Percentiles rank a stretch among this genome's conserved stretches.
These are phyloP conservation scores for Rafetus swinhoei DNA, from an alignment of 2,113 vertebrate genomes.

Conservation along the genomic window DNA sequence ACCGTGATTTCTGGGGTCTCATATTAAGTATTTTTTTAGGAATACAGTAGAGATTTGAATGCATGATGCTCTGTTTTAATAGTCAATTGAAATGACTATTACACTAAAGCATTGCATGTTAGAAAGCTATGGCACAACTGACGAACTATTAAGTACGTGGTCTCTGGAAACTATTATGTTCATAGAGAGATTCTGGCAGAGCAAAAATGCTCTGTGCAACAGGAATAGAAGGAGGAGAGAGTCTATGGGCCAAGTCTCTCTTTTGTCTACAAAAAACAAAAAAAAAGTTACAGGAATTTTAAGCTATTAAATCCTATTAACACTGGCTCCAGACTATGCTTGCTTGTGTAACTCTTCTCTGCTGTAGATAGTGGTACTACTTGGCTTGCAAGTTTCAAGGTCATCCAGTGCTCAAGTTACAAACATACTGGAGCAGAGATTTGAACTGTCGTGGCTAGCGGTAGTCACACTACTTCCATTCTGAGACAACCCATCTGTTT, in stretches of 20 bases:
- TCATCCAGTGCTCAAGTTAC: slow-evolving; percentile 5
- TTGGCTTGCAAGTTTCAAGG: slow-evolving; percentile 38
- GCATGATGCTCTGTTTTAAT: slow-evolving; percentile 66
- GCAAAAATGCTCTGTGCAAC: neutral
- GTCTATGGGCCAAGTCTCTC: neutral
- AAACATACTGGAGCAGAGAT: neutral
- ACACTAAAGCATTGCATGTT: slow-evolving; percentile 61
- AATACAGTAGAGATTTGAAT: slow-evolving; percentile 56
- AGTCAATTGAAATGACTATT: slow-evolving; percentile 69
- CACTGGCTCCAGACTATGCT: neutral
- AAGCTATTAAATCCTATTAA: neutral
- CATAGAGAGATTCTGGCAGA: slow-evolving; percentile 38
- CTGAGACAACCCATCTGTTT: slow-evolving; percentile 33
- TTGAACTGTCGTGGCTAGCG: neutral
- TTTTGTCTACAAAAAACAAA: neutral
- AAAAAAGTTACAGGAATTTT: neutral
- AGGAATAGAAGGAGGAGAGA: neutral
- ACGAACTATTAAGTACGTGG: slow-evolving; percentile 52
- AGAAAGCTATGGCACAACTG: slow-evolving; percentile 55
- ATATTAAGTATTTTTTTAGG: slow-evolving; percentile 38
- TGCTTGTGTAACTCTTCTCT: neutral
- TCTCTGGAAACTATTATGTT: slow-evolving; percentile 63
- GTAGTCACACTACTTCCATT: neutral
- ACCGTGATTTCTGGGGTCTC: slow-evolving; percentile 50
- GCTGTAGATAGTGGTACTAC: neutral